Evolutionary conservation across 2,797 vertebrate genomes (phyloP).

Genomic region (Paguma larvata): DNA sequence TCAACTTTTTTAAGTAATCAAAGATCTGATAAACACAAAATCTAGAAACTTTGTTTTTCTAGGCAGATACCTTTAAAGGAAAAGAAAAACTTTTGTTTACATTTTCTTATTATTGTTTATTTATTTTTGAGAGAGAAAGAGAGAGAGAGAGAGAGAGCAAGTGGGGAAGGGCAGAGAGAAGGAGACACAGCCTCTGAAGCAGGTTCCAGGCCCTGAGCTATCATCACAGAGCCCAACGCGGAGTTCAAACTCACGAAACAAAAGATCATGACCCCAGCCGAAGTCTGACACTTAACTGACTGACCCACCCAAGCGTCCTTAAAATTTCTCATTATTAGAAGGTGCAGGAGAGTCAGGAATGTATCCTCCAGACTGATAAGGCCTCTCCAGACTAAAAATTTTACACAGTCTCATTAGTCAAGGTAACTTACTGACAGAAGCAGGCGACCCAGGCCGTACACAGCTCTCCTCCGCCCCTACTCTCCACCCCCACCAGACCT

Average conservation of each 20-base stretch:
- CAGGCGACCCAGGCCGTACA: accelerated
- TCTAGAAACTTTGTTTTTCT: not conserved
- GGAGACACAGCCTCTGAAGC: no score
- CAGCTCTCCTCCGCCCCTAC: not conserved
- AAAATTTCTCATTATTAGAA: not conserved
- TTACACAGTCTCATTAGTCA: not conserved
- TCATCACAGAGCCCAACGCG: no score
- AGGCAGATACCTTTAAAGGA: not conserved
- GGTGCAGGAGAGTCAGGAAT: not conserved
- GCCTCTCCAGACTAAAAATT: not conserved
- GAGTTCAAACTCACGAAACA: no score
- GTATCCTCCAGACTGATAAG: not conserved
- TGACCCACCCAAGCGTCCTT: no score
- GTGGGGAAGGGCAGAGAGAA: no score
- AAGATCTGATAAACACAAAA: not conserved
- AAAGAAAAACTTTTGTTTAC: not conserved
- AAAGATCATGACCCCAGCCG: no score
- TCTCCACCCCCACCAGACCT: not conserved
- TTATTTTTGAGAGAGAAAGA: no score
- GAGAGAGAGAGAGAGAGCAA: no score
- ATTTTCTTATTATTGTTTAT: not conserved
- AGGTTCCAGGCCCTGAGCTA: no score
- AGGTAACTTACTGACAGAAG: not conserved
- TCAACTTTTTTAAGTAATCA: not conserved
- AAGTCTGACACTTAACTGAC: no score